Conservation (phyloP, 2,113 vertebrate genomes). For the Xenopus borealis region DNA sequence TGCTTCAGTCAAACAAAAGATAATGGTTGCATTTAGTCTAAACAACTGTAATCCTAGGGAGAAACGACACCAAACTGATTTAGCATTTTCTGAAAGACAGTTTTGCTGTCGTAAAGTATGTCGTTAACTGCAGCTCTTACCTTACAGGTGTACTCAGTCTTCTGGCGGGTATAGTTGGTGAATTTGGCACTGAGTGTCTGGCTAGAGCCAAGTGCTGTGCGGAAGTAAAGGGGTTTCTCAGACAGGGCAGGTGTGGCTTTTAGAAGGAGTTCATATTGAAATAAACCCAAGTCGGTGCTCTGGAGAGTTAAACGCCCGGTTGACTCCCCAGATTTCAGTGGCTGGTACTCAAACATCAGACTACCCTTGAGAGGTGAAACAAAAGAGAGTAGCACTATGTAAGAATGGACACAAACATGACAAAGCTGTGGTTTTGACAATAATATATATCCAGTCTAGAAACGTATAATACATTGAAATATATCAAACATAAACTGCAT, state of each 20-base stretch:
- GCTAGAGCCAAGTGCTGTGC: slow-evolving; percentile 67
- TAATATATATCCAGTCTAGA: no score
- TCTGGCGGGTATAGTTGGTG: slow-evolving; percentile 69
- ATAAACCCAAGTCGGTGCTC: slow-evolving; percentile 70
- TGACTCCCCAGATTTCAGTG: slow-evolving; percentile 66
- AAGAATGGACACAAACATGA: no score
- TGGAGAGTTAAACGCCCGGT: slow-evolving; percentile 62
- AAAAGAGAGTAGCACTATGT: neutral
- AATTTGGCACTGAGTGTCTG: slow-evolving; percentile 69
- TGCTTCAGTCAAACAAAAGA: no score
- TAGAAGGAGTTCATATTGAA: slow-evolving; percentile 73
- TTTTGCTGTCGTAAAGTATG: no score
- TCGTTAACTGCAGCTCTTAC: slow-evolving; percentile 53
- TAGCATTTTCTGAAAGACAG: no score
- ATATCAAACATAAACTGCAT: no score
- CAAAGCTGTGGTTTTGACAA: no score
- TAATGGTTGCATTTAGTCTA: no score
- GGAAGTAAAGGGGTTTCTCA: slow-evolving; percentile 74
- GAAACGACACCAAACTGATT: no score
- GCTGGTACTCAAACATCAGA: slow-evolving; percentile 78
- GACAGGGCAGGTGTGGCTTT: slow-evolving; percentile 61
- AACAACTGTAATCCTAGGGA: no score
- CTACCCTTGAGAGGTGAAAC: slow-evolving; percentile 54
- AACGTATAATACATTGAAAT: no score
- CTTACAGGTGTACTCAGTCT: slow-evolving; percentile 72